Evolutionary conservation across 2,888 invertebrate species (phyloP).

Genomic region (Synergus gifuensis): DNA sequence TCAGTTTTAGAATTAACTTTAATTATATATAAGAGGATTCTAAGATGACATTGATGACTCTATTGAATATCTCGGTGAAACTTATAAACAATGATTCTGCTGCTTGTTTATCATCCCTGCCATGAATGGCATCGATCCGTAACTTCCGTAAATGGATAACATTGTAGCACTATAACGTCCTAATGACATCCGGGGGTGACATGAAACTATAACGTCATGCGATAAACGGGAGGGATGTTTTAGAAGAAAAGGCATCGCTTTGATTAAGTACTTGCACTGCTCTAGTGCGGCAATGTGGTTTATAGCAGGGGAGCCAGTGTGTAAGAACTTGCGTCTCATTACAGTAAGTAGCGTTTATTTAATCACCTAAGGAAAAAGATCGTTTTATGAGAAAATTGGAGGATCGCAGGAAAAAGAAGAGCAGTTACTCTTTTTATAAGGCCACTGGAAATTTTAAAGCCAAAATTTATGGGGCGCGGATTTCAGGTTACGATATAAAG

Average conservation of each 20-base stretch:
- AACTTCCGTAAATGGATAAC: slow-evolving; percentile 8
- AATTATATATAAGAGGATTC: neutral
- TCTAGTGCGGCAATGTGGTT: slow-evolving; percentile 32
- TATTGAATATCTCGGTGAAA: neutral
- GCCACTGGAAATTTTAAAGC: neutral
- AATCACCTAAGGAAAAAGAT: slow-evolving; percentile 21
- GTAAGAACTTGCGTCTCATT: slow-evolving; percentile 29
- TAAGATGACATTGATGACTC: neutral
- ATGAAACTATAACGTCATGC: neutral
- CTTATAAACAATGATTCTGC: neutral
- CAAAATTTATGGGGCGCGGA: neutral
- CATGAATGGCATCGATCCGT: neutral
- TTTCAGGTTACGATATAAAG: neutral
- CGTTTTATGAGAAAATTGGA: slow-evolving; percentile 24
- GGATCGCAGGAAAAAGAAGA: slow-evolving; percentile 12
- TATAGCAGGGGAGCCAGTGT: neutral
- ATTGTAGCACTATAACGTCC: neutral
- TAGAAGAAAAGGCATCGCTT: slow-evolving; percentile 21
- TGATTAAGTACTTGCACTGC: slow-evolving; percentile 23
- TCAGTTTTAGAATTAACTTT: too few species aligned
- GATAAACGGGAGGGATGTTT: neutral
- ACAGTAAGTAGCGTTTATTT: slow-evolving; percentile 35
- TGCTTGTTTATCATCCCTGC: neutral
- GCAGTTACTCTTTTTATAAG: slow-evolving; percentile 14
- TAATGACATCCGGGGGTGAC: slow-evolving; percentile 6